These are phyloP conservation scores for Oxygymnocypris stewartii DNA, from an alignment of 2,113 vertebrate species.

Conservation along the genomic window DNA sequence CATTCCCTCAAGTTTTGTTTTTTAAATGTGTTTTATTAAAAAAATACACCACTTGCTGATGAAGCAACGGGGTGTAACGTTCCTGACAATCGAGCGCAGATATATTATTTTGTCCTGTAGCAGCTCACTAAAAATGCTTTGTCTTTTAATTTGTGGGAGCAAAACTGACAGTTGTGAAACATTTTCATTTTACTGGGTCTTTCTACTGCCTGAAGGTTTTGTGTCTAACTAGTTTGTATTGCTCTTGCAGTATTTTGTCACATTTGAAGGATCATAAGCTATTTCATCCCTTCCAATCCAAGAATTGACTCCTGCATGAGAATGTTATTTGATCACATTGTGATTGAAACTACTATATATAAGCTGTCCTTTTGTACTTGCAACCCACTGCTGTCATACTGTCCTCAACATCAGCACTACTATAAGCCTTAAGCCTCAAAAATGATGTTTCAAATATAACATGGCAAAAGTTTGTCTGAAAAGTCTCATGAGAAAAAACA, in stretches of 20 bases:
- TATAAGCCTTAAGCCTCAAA: too few relatives aligned
- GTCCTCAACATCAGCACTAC: neutral
- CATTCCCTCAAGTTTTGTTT: neutral
- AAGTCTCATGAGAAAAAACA: neutral
- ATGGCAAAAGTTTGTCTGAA: neutral
- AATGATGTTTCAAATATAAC: neutral
- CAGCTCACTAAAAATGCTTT: neutral
- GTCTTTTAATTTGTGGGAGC: neutral
- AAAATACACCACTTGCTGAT: neutral
- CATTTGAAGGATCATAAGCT: neutral
- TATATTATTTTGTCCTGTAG: neutral
- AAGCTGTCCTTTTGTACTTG: neutral
- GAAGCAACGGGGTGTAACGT: too few relatives aligned
- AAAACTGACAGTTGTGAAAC: neutral
- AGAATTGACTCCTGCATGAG: neutral
- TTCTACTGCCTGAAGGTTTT: neutral
- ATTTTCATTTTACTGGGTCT: neutral
- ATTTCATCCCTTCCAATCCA: neutral
- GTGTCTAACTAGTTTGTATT: neutral
- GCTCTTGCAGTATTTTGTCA: neutral
- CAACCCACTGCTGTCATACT: neutral
- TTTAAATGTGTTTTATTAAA: neutral
- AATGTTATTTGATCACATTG: neutral
- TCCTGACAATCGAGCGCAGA: neutral
- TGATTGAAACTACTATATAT: neutral